phyloP scores from a whole-genome alignment of 2,797 vertebrate genomes.

The Apogon talboti region DNA sequence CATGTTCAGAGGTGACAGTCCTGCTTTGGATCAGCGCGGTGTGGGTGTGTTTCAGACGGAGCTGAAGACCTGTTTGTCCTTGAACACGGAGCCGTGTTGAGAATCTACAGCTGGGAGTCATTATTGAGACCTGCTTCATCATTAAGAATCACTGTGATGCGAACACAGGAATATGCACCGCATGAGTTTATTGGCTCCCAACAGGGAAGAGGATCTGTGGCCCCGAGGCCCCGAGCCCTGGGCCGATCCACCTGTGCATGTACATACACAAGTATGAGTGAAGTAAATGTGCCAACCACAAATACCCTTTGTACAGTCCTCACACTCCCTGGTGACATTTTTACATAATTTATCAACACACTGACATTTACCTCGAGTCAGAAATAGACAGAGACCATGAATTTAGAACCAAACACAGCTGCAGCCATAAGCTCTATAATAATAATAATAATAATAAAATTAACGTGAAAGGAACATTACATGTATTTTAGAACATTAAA shows the following conservation, averaged over 20 bases:
- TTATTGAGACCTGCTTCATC: slow-evolving; percentile 58
- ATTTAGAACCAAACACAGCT: too few species aligned
- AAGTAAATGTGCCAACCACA: too few species aligned
- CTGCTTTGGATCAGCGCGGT: too few species aligned
- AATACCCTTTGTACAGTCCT: slow-evolving; percentile 21
- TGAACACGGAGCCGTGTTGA: slow-evolving; percentile 40
- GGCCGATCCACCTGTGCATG: too few species aligned
- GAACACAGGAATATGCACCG: slow-evolving; percentile 47
- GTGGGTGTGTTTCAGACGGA: background rate
- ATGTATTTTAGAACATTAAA: too few species aligned
- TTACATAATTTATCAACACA: slow-evolving; percentile 84
- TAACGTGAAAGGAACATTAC: too few species aligned
- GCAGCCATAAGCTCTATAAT: too few species aligned
- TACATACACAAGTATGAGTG: too few species aligned
- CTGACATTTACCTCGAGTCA: slow-evolving; percentile 79
- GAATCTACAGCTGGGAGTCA: slow-evolving; percentile 61
- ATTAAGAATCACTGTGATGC: slow-evolving; percentile 62
- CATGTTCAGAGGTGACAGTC: too few species aligned
- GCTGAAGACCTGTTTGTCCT: slow-evolving; percentile 37
- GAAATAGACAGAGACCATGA: slow-evolving; percentile 50
- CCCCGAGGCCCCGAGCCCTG: slow-evolving; percentile 23
- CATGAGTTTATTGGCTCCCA: slow-evolving; percentile 63
- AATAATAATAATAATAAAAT: too few species aligned
- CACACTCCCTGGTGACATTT: slow-evolving; percentile 73
- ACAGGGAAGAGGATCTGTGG: slow-evolving; percentile 41